These are phyloP conservation scores for Nemoura dubitans DNA, from an alignment of 2,888 invertebrate genomes.

Conservation along the genomic window DNA sequence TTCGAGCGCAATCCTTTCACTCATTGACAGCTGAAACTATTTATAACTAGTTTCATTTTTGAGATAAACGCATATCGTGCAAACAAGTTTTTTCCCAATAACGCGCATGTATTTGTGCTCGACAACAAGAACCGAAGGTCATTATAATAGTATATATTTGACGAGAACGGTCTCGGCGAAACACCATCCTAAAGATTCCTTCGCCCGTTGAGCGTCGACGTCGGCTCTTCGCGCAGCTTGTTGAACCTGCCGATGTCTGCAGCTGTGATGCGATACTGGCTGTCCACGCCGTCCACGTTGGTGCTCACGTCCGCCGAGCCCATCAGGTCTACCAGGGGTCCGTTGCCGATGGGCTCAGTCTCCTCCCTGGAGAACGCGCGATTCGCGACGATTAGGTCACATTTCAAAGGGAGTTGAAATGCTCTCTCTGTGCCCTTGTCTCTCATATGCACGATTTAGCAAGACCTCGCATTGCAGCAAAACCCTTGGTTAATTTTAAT, in stretches of 20 bases:
- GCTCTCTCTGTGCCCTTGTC: too few relatives aligned
- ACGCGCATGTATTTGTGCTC: too few relatives aligned
- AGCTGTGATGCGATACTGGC: conserved; percentile 59
- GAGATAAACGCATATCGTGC: background rate
- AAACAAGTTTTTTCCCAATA: background rate
- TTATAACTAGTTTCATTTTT: background rate
- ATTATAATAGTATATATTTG: too few relatives aligned
- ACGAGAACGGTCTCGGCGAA: background rate
- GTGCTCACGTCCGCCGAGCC: conserved; percentile 60
- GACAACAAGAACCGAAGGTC: too few relatives aligned
- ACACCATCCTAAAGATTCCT: background rate
- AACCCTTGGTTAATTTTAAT: too few relatives aligned
- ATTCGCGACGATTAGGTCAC: background rate
- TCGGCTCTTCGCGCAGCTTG: background rate
- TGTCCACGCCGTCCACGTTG: conserved; percentile 59
- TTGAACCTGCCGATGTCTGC: conserved; percentile 55
- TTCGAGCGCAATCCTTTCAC: background rate
- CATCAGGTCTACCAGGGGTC: conserved; percentile 60
- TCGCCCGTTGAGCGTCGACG: background rate
- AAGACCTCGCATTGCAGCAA: too few relatives aligned
- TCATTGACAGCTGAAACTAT: background rate
- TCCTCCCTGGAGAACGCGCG: conserved; percentile 58
- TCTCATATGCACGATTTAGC: too few relatives aligned
- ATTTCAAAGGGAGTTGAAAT: too few relatives aligned
- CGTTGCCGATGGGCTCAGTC: conserved; percentile 62